Evolutionary conservation across 2,888 invertebrate genomes (phyloP).

Genomic region (Nomada lathburiana): DNA sequence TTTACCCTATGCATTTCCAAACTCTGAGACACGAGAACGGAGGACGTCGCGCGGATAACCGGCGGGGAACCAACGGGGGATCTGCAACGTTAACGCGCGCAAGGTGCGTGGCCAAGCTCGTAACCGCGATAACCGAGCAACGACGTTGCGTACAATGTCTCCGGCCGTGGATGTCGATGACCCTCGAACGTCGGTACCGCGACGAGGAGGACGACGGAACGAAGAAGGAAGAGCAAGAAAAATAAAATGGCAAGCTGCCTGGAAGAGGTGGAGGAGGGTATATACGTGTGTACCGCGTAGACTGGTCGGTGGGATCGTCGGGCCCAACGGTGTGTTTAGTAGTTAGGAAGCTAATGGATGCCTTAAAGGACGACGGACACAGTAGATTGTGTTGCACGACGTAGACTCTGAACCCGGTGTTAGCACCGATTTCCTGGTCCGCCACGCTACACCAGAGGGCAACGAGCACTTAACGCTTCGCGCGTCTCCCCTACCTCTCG

Average conservation of each 20-base stretch:
- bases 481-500: constrained; percentile 49
- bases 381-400: constrained; percentile 60
- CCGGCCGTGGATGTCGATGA: constrained; percentile 73
- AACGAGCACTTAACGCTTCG: constrained; percentile 67
- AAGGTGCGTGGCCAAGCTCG: constrained; percentile 71
- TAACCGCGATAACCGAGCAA: constrained; percentile 56
- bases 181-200: constrained; percentile 67
- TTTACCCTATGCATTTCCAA: not conserved
- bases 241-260: constrained; percentile 35
- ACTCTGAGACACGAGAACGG: not conserved
- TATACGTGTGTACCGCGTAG: constrained; percentile 21
- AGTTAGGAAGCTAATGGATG: constrained; percentile 73
- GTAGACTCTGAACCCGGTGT: constrained; percentile 66
- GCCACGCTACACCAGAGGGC: constrained; percentile 55
- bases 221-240: constrained; percentile 33
- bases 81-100: constrained; percentile 68
- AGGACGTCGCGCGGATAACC: not conserved
- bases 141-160: constrained; percentile 62
- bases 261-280: constrained; percentile 42
- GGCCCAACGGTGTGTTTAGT: constrained; percentile 70
- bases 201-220: constrained; percentile 18
- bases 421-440: constrained; percentile 71
- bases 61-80: not conserved
- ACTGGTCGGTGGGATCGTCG: constrained; percentile 66
- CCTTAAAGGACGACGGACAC: constrained; percentile 70